Base-by-base conservation (phyloP, 1,140 invertebrate genomes). In the Mercenaria mercenaria region DNA sequence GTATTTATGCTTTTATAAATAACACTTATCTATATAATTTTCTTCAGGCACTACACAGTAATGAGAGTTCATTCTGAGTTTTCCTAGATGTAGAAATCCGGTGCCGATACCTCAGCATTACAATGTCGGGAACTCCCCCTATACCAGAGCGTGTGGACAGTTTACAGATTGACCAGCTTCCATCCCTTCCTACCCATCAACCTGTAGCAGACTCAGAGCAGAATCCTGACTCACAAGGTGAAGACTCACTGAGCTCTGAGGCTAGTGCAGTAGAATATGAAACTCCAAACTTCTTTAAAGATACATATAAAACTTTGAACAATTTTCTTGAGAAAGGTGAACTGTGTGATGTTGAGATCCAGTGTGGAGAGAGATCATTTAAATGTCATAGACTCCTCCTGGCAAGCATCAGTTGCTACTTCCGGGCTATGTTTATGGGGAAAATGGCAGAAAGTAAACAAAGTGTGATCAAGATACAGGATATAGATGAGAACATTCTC, bases 361-460 rank as follows among this genome's bases (percentile, higher is more conserved):
- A 92, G 59, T 93, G 94, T 88, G 95, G 95, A 6, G 91, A 87
- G 29, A 94, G 90, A 26, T 89, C 91, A 1, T 93, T 95, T 72
- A 88, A 91, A 34, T 96, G 95, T 91, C 95, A 96, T 77, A 88
- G 94, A 37, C 88, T 95, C 37, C 93, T 96, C 32, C 89, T 96
- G 56, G 94, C 95, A 3, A 95, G 93, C 87, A 86, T 93, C 18
- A 95, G 95, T 90, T 76, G 91, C 26, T 96, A 96, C 89, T 96
- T 96, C 85, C 88, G 91, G 23, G 92, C 93, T 20, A 96, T 96
- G 95, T 96, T 96, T 89, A 92, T 93, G 74, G 94, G 94, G 0
- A 93, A 94, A 72, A 95, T 96, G 95, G 82, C 93, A n/a, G 96
- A 96, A 79, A 93, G 93, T 74, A 90, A 82, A 52, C 91, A 94